Base-by-base conservation (phyloP, 2,888 invertebrate genomes). In the Acrocyrtus sp. region DNA sequence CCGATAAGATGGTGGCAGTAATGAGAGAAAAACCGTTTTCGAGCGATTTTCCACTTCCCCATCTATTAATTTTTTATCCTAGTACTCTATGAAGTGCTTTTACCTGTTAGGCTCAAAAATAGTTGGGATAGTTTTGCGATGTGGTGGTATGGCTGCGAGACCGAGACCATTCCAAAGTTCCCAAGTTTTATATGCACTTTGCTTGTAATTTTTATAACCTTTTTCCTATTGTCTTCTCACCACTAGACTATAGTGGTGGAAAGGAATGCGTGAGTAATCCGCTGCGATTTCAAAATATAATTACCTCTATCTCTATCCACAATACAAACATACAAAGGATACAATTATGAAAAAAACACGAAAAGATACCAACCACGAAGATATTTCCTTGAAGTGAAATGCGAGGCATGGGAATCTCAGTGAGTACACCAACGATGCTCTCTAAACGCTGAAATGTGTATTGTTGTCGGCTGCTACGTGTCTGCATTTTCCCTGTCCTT, bases 21-120 rank as follows among this genome's bases (percentile, higher is more conserved):
- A 12, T 10, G n/a, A 17, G 45, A 19, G 17, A 45, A 45, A 39
- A 17, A 27, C 43, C 3, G 29, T n/a, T n/a, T n/a, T n/a, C n/a
- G n/a, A n/a, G n/a, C n/a, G n/a, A 34, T 12, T 34, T 34, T 34
- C 34, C 34, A 34, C 34, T 34, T 34, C 34, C 5, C 34, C 34
- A 8, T 34, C 5, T 34, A 34, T 34, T 12, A 34, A 56, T 47
- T 56, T 34, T 61, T 34, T 62, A 17, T 29, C 34, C 43, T 61
- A 4, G 24, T 39, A 58, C 58, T 68, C 39, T n/a, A 50, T 45
- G 60, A 57, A 68, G 68, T 68, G 68, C 68, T 60, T 68, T 68
- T 68, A 60, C 43, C 27, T 66, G 50, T 66, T 22, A 34, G 12
- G 34, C 34, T 8, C 6, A 34, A 34, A 34, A n/a, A n/a, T n/a